Evolutionary conservation across 1,140 invertebrate species (phyloP), one percentile per base, ranked within the genome.

Genomic region (Drosophila watanabei): DNA sequence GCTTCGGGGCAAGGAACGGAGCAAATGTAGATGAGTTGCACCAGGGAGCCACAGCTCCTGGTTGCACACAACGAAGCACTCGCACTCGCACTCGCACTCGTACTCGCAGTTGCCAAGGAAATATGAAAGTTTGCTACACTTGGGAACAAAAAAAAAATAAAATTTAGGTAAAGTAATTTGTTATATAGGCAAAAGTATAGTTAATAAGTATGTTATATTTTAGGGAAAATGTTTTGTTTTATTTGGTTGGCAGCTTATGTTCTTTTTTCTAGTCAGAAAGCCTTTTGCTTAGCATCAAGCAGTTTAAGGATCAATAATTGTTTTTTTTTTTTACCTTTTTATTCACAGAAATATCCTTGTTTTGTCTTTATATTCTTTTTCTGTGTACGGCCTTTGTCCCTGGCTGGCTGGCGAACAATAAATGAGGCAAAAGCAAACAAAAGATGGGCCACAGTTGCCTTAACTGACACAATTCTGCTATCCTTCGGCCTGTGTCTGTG

Each of bases 381-480:
- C 63, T 63, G 58, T 63, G 39, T 60, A 65, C 20, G 16, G 24
- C 18, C 52, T 80, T 77, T 83, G 78, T 80, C 61, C 64, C 69
- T 62, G 24, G 43, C 65, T 65, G 49, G 56, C 52, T 37, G 73
- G 61, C 78, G 62, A 56, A 88, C 85, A 85, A 89, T 85, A 89
- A 89, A 89, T 79, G 86, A 85, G 82, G 82, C 81, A 59, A 90
- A 85, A 58, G 79, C 86, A 90, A 90, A 90, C 86, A 89, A 89
- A 89, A 82, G 69, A 85, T 64, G 68, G 78, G 70, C 60, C 73
- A 68, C 61, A 68, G 54, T 66, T 54, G 72, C 75, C 64, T 56
- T 61, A 63, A 65, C 82, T 59, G 63, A 49, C 58, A 63, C 56
- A 73, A 51, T 49, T 68, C 37, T 39, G 69, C 60, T 24, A 56